These are phyloP conservation scores for Nomada fabriciana DNA, from an alignment of 2,888 invertebrate genomes.

Conservation along the genomic window DNA sequence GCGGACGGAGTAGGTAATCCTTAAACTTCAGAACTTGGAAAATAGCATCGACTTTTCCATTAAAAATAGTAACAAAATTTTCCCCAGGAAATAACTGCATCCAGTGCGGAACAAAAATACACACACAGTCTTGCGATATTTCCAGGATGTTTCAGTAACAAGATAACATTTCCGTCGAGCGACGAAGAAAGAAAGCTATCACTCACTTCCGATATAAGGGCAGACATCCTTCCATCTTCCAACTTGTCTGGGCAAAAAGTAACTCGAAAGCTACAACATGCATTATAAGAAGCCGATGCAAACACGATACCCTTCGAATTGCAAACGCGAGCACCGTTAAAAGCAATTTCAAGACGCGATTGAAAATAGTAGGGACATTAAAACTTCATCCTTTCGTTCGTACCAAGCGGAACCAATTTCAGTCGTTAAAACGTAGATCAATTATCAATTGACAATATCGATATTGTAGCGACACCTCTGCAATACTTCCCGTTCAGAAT, in stretches of 20 bases:
- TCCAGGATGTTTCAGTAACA: no score
- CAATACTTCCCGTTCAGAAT: conserved; percentile 3
- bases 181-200: background rate
- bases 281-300: background rate
- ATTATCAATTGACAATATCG: conserved; percentile 8
- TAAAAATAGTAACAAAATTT: no score
- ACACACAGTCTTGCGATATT: no score
- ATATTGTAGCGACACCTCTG: background rate
- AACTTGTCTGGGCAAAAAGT: background rate
- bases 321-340: conserved; percentile 2
- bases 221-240: background rate
- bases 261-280: background rate
- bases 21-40: no score
- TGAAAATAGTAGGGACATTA: background rate
- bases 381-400: background rate
- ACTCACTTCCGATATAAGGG: background rate
- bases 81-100: no score
- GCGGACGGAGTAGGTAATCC: no score
- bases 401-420: background rate
- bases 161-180: no score
- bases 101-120: no score
- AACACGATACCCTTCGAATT: background rate
- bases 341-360: conserved; percentile 18
- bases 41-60: no score
- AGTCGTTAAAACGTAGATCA: background rate